A percentile compares a stretch with the other conserved stretches of the same genome.
Evolutionary conservation across 2,888 invertebrate species (phyloP).

Genomic region (Drosophila setosimentum): DNA sequence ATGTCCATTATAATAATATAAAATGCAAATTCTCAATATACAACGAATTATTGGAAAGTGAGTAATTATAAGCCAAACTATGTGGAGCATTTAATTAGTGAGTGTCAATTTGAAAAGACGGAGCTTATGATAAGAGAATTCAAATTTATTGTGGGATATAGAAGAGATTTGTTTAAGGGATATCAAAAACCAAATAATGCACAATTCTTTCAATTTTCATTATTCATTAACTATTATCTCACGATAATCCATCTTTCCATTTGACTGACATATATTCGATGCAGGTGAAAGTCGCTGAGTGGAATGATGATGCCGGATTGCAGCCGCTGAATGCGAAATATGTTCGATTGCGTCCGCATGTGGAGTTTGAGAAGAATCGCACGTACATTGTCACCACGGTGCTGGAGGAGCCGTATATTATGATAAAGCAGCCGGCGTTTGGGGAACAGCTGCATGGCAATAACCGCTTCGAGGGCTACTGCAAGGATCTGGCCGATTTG

Average conservation of each 20-base stretch:
- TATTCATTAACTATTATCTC: neutral
- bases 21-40: no score
- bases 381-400: conserved; percentile 95
- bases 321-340: conserved; percentile 91
- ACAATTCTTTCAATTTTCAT: neutral
- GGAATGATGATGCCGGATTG: conserved; percentile 93
- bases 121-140: no score
- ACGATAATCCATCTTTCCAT: no score
- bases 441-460: conserved; percentile 89
- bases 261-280: conserved; percentile 1
- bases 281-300: conserved; percentile 94
- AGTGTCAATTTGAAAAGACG: neutral
- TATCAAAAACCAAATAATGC: no score
- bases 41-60: no score
- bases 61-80: neutral
- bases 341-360: conserved; percentile 89
- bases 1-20: no score
- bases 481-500: conserved; percentile 94
- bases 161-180: no score
- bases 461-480: conserved; percentile 95
- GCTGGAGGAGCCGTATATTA: conserved; percentile 95
- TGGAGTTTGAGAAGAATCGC: conserved; percentile 91
- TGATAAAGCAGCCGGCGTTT: conserved; percentile 89
- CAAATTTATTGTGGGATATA: no score
- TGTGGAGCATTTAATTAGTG: neutral